phyloP scores from a whole-genome alignment of 2,888 invertebrate species.

The Leuctra nigra region DNA sequence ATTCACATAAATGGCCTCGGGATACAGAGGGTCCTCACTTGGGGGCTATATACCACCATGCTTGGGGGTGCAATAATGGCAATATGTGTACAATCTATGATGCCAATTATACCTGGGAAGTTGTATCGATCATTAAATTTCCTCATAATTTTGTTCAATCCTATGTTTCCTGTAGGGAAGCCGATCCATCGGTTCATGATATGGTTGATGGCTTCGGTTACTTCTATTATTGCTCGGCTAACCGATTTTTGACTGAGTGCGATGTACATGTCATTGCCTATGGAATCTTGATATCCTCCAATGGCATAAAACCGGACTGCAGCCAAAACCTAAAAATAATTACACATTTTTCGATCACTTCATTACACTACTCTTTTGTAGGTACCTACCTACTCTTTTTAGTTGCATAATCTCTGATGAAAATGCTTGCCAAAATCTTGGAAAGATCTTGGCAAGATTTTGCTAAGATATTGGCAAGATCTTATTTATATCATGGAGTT shows the following conservation, averaged over 20 bases:
- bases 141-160: not conserved
- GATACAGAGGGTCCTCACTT: not conserved
- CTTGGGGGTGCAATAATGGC: not conserved
- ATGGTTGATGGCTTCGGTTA: not conserved
- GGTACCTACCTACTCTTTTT: too few species aligned
- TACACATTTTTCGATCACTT: too few species aligned
- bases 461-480: too few species aligned
- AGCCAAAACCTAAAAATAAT: not conserved
- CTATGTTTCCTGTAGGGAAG: not conserved
- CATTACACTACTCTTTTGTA: too few species aligned
- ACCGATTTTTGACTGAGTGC: conserved; percentile 9
- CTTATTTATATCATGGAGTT: too few species aligned
- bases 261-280: not conserved
- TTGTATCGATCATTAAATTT: not conserved
- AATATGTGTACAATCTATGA: conserved; percentile 7
- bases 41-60: too few species aligned
- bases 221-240: not conserved
- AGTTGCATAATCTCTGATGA: too few species aligned
- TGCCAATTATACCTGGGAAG: not conserved
- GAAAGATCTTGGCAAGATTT: too few species aligned
- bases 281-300: conserved; percentile 6
- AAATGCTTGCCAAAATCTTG: too few species aligned
- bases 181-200: not conserved
- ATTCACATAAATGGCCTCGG: not conserved
- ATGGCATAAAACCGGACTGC: conserved; percentile 5